Percentiles rank a stretch among this genome's conserved stretches.
phyloP scores from a whole-genome alignment of 2,797 vertebrate genomes.

The Gallinago solitaria region DNA sequence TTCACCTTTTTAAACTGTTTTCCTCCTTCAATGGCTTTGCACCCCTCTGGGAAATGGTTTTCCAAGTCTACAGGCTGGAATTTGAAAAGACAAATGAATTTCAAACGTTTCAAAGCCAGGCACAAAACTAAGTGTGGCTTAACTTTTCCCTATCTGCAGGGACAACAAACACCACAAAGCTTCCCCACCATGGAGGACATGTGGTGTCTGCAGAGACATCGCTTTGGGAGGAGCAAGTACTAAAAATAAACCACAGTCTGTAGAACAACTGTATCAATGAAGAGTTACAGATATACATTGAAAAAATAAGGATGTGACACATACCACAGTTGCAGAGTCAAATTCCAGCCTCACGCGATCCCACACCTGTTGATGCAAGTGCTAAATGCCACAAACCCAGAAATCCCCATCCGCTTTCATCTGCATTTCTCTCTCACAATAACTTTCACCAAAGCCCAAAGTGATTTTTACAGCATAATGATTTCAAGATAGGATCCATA shows the following conservation, averaged over 20 bases:
- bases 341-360: not conserved
- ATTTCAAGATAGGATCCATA: not conserved
- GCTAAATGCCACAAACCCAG: not conserved
- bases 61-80: not conserved
- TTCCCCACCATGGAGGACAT: not conserved
- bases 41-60: not conserved
- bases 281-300: not conserved
- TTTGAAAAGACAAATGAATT: conserved; percentile 20
- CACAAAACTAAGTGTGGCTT: not conserved
- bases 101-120: not conserved
- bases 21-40: not conserved
- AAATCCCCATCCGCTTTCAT: not conserved
- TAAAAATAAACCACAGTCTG: conserved; percentile 16
- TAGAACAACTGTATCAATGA: not conserved
- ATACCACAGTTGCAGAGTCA: not conserved
- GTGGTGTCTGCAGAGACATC: not conserved
- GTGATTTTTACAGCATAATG: not conserved
- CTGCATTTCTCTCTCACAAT: not conserved
- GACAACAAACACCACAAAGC: not conserved
- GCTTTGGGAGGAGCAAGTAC: not conserved
- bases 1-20: not conserved
- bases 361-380: not conserved
- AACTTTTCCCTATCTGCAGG: not conserved
- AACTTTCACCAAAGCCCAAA: not conserved
- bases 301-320: not conserved